These are phyloP conservation scores for Iphiclides podalirius DNA, from an alignment of 2,888 invertebrate genomes.

Conservation along the genomic window DNA sequence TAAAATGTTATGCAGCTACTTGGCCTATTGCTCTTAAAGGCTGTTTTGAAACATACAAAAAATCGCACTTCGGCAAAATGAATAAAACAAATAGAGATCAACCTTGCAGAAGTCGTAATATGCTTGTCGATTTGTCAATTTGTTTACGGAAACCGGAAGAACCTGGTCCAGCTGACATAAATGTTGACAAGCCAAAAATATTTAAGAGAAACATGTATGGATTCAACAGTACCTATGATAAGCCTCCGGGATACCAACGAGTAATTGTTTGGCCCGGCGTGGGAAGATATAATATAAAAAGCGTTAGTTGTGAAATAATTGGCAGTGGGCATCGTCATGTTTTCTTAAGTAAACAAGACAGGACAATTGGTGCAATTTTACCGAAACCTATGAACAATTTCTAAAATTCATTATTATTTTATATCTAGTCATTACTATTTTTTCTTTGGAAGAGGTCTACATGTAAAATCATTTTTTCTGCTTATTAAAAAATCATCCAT, in stretches of 20 bases:
- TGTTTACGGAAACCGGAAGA: conserved; percentile 66
- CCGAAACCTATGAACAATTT: conserved; percentile 61
- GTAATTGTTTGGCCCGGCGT: conserved; percentile 65
- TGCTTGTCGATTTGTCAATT: conserved; percentile 70
- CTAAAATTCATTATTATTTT: too few species aligned
- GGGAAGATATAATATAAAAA: conserved; percentile 50
- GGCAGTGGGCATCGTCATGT: conserved; percentile 62
- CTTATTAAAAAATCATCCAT: conserved; percentile 24
- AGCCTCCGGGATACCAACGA: conserved; percentile 54
- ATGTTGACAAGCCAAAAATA: conserved; percentile 38
- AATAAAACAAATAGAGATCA: conserved; percentile 56
- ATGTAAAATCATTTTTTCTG: conserved; percentile 9
- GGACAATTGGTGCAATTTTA: conserved; percentile 58
- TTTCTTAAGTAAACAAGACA: conserved; percentile 51
- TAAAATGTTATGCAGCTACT: conserved; percentile 46
- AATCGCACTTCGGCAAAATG: conserved; percentile 54
- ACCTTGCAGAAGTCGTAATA: conserved; percentile 63
- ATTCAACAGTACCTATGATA: conserved; percentile 64
- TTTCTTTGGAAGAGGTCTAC: not conserved
- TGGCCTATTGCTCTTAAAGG: conserved; percentile 61
- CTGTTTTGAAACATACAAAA: conserved; percentile 52
- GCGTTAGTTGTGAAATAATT: conserved; percentile 38
- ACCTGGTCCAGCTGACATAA: conserved; percentile 76
- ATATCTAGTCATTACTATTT: too few species aligned
- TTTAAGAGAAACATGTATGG: conserved; percentile 47